A percentile compares a stretch with the other conserved stretches of the same genome.
These are phyloP conservation scores for Laspeyria flexula DNA, from an alignment of 2,888 invertebrate species.

Conservation along the genomic window DNA sequence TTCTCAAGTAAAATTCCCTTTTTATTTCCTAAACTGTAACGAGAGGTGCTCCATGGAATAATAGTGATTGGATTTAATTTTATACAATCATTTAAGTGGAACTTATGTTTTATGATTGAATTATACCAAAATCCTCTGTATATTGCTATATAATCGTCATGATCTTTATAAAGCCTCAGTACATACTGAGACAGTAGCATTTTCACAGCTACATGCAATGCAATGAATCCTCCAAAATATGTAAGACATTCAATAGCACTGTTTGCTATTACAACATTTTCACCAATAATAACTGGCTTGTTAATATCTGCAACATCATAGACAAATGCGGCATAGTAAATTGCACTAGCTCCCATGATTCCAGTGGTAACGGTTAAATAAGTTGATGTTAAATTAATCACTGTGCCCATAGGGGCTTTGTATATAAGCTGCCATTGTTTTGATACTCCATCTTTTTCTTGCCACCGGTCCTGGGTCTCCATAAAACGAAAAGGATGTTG, in stretches of 20 bases:
- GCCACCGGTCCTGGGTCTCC: constrained; percentile 70
- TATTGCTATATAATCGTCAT: constrained; percentile 74
- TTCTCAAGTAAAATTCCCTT: constrained; percentile 72
- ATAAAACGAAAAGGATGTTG: constrained; percentile 68
- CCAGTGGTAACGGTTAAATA: constrained; percentile 69
- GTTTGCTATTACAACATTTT: constrained; percentile 71
- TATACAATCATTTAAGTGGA: constrained; percentile 69
- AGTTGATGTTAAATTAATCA: constrained; percentile 60
- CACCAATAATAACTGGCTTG: constrained; percentile 65
- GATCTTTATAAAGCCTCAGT: constrained; percentile 71
- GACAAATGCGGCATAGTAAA: constrained; percentile 67
- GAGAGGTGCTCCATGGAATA: constrained; percentile 74
- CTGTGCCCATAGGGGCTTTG: constrained; percentile 74
- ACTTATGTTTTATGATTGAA: constrained; percentile 65
- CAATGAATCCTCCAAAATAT: constrained; percentile 69
- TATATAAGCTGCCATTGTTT: constrained; percentile 74
- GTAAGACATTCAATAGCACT: constrained; percentile 66
- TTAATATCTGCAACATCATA: constrained; percentile 61
- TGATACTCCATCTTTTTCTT: constrained; percentile 65
- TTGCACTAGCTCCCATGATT: constrained; percentile 46
- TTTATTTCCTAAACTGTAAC: constrained; percentile 70
- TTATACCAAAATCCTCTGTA: constrained; percentile 70
- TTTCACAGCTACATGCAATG: constrained; percentile 69
- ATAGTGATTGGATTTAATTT: constrained; percentile 65
- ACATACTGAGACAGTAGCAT: constrained; percentile 73